A percentile compares a stretch with the other conserved stretches of the same genome.
These are phyloP conservation scores for Agelastica alni DNA, from an alignment of 2,888 invertebrate species.

Conservation along the genomic window DNA sequence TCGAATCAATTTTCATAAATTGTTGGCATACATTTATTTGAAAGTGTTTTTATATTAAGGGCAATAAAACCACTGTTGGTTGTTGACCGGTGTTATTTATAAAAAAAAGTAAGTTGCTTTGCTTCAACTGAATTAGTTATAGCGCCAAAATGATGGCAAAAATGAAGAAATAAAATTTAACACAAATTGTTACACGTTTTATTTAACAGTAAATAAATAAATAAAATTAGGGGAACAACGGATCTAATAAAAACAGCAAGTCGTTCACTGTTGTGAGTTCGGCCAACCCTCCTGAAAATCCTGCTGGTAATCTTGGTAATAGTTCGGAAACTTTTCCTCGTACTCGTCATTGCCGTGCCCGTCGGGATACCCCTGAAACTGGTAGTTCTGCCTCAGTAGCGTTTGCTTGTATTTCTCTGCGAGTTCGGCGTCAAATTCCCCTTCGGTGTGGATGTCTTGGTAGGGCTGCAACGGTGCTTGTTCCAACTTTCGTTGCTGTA, in stretches of 20 bases:
- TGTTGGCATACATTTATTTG: too few species aligned
- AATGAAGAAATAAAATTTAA: too few species aligned
- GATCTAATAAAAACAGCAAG: neutral
- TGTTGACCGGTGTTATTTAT: too few species aligned
- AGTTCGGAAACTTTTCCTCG: neutral
- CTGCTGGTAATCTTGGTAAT: neutral
- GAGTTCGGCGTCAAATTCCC: conserved; percentile 2
- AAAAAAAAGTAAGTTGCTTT: too few species aligned
- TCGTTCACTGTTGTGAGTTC: neutral
- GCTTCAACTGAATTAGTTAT: too few species aligned
- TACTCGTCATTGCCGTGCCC: neutral
- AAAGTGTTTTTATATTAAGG: too few species aligned
- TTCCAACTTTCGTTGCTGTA: neutral
- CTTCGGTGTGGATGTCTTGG: neutral
- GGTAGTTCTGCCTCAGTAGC: neutral
- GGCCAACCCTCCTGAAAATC: neutral
- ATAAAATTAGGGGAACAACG: too few species aligned
- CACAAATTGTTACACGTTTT: too few species aligned
- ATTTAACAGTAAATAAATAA: too few species aligned
- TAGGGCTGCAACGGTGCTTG: neutral
- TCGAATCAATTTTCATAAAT: too few species aligned
- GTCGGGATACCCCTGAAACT: conserved; percentile 5
- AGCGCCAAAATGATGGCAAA: too few species aligned
- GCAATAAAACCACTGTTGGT: too few species aligned
- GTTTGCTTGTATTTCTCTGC: conserved; percentile 9